Base-by-base conservation (phyloP, 2,888 invertebrate genomes). In the Drosophila acutilabella region DNA sequence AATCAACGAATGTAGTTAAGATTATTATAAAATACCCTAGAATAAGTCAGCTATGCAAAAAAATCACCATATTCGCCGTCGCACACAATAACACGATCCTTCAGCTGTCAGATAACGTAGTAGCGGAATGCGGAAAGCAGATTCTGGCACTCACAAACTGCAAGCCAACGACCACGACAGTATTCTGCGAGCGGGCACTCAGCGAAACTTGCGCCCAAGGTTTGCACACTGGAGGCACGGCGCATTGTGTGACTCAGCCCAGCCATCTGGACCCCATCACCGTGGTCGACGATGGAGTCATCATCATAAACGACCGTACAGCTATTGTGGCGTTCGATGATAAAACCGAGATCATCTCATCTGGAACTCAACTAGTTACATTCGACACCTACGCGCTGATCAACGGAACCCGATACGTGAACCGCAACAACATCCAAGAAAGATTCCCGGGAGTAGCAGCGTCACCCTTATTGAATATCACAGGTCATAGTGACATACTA, bases 11-110 rank as follows among this genome's bases (percentile, higher is more conserved):
- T 4, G 7, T 16, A 6, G 0, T 45, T 11, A 13, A 45, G 30
- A 41, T 54, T 33, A 33, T 54, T n/a, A 56, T 56, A 13, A 30
- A n/a, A 26, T 53, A 52, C 5, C 11, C 52, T 20, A 52, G 23
- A 36, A 33, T 51, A 16, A 36, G 10, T 10, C 7, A 7, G 6
- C 6, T 18, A 18, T 42, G 42, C n/a, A 23, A 20, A 13, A 52
- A 23, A 14, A 16, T 51, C n/a, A 51, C 51, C 7, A 38, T 51
- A n/a, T 38, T 51, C 8, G 20, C 48, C 1, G 40, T 48, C 1
- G 13, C 30, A 8, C 30, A 50, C 4, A 13, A 50, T 6, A 40
- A 58, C 16, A 40, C 47, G 16, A 5, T 40, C 7, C 16, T 57
- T 20, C 47, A 47, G n/a, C 4, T 30, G 11, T 11, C 14, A 26